Base-by-base conservation (phyloP, 2,113 vertebrate species). In the Vireo altiloquus region DNA sequence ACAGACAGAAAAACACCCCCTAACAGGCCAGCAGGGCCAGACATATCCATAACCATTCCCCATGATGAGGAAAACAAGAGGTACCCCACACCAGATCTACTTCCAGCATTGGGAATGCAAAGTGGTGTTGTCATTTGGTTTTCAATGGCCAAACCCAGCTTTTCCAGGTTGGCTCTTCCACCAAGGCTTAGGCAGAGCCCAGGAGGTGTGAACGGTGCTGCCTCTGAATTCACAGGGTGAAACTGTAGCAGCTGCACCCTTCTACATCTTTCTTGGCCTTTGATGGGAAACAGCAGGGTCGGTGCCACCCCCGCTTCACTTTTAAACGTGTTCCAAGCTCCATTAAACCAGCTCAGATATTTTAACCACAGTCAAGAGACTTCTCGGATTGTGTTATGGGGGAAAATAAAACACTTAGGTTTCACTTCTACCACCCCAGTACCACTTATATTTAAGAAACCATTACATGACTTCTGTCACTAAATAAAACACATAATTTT, bases 171-270 rank as follows among this genome's bases (percentile, higher is more conserved):
- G 2, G 18, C 16, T 52, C 31, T 61, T 11, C 8, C 42, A 23
- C 25, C 20, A 10, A 2, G n/a, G 20, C 13, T 53, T 25, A 33
- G 68, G 52, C 53, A 79, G 74, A 79, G 15, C 39, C 28, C 47
- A 18, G 68, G 23, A 42, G 18, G 7, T 33, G 50, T 10, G 18
- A 87, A 33, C 0, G 0, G 35, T 42, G 40, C 49, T 15, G 0
- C 54, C 49, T 70, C 52, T 50, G 52, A 24, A 57, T n/a, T 12
- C 8, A 1, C 37, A 52, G n/a, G 25, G 44, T 27, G 28, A 57
- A 74, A 53, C 18, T 28, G 20, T 60, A 59, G 22, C 76, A 18
- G 28, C n/a, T 52, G 16, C 10, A 19, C 31, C 56, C 21, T 81
- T 87, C 44, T 70, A 8, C 17, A 27, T 6, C 40, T 39, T 42